Base-by-base conservation (phyloP, 2,113 vertebrate genomes). In the Microtus ochrogaster region DNA sequence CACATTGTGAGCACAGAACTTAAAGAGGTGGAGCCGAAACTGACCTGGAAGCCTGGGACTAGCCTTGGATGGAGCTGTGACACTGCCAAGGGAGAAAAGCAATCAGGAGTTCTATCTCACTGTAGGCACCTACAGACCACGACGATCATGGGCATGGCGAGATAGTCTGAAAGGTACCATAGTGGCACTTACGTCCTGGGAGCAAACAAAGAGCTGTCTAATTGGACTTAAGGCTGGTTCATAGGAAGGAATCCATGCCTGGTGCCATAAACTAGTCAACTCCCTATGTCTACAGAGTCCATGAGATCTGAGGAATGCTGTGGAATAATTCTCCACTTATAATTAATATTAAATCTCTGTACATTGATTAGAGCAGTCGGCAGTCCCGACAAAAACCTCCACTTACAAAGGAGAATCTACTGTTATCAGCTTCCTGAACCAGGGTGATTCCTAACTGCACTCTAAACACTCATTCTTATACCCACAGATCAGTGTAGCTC, bases 101-200 rank as follows among this genome's bases (percentile, higher is more conserved):
- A 63, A 30, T 14, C 58, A 44, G 7, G 58, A 7, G 36, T 8
- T 22, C 52, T 22, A 13, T 39, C 33, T 36, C 16, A 7, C 36
- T 12, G n/a, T 17, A 28, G 41, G 36, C 58, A 44, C n/a, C 21
- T 24, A 63, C 58, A 63, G 26, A 41, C 52, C 13, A 16, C n/a
- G 16, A 10, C 0, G 14, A 41, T 63, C n/a, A 30, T 30, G 0
- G 17, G 58, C 7, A 28, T 4, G 5, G 13, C 1, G 12, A 81
- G 78, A 26, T 26, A 14, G 13, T 76, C 41, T 76, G 74, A 47
- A 44, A 28, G 41, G 41, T 28, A 13, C 41, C 26, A 76, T 2
- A 76, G 74, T 76, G 74, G 41, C 11, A 44, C 74, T 47, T 28
- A 26, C 1, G 5, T 76, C 74, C 39, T 44, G 74, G 74, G 36